Percentiles rank a stretch among this genome's conserved stretches.
Evolutionary conservation across 2,888 invertebrate species (phyloP).

Genomic region (Drosophila cracens): DNA sequence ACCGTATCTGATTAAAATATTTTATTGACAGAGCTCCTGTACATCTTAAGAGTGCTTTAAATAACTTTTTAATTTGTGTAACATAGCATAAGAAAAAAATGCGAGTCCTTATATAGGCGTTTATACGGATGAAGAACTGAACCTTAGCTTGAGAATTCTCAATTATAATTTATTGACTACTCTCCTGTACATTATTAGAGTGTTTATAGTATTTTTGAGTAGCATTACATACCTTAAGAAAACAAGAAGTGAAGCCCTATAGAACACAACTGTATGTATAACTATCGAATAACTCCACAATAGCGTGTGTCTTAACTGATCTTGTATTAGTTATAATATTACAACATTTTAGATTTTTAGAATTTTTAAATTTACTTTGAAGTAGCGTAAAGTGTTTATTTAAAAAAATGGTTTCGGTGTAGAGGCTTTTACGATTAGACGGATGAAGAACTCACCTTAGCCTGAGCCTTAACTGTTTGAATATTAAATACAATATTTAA

Average conservation of each 20-base stretch:
- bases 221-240: no score
- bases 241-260: neutral
- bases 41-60: neutral
- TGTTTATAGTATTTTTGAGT: neutral
- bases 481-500: neutral
- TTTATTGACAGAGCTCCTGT: neutral
- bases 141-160: neutral
- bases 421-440: neutral
- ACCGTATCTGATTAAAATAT: neutral
- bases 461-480: neutral
- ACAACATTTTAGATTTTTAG: neutral
- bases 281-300: neutral
- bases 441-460: neutral
- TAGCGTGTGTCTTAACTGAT: no score
- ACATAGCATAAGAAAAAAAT: neutral
- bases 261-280: neutral
- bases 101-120: neutral
- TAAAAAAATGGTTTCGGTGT: neutral
- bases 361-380: neutral
- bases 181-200: neutral
- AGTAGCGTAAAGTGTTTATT: neutral
- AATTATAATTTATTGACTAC: neutral
- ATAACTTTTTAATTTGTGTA: neutral
- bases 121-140: neutral
- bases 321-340: neutral